Evolutionary conservation across 2,888 invertebrate species (phyloP).

Genomic region (Orchestes rusci): DNA sequence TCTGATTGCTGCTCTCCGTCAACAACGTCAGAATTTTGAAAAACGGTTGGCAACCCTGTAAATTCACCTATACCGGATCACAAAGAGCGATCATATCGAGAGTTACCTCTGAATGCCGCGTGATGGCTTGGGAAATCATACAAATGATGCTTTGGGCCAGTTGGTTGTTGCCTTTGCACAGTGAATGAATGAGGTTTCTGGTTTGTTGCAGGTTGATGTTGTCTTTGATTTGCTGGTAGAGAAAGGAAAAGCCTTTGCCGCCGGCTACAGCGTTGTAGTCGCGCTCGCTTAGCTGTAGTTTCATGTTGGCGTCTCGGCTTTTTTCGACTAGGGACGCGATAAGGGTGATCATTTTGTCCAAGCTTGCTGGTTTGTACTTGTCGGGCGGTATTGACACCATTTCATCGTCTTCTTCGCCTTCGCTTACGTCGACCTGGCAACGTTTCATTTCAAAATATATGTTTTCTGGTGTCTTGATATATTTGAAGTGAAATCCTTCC

Average conservation of each 20-base stretch:
- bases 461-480: too few species aligned
- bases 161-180: constrained; percentile 86
- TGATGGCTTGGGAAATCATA: constrained; percentile 86
- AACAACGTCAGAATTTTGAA: constrained; percentile 84
- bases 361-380: constrained; percentile 80
- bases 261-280: constrained; percentile 80
- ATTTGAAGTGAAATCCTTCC: too few species aligned
- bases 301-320: constrained; percentile 69
- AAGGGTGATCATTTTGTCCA: constrained; percentile 93
- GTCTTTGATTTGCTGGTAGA: constrained; percentile 92
- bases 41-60: constrained; percentile 77
- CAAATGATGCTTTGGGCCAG: constrained; percentile 82
- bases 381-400: constrained; percentile 60
- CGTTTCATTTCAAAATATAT: background rate
- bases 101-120: constrained; percentile 78
- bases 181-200: constrained; percentile 81
- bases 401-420: constrained; percentile 66
- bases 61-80: too few species aligned
- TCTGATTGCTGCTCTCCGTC: constrained; percentile 58
- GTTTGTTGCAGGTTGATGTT: constrained; percentile 89
- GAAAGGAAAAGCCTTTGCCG: constrained; percentile 88
- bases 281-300: constrained; percentile 65
- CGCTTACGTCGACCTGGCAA: constrained; percentile 55
- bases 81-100: too few species aligned
- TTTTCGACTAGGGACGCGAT: constrained; percentile 84